phyloP scores from a whole-genome alignment of 2,797 vertebrate species.

The Pachyuromys duprasi region DNA sequence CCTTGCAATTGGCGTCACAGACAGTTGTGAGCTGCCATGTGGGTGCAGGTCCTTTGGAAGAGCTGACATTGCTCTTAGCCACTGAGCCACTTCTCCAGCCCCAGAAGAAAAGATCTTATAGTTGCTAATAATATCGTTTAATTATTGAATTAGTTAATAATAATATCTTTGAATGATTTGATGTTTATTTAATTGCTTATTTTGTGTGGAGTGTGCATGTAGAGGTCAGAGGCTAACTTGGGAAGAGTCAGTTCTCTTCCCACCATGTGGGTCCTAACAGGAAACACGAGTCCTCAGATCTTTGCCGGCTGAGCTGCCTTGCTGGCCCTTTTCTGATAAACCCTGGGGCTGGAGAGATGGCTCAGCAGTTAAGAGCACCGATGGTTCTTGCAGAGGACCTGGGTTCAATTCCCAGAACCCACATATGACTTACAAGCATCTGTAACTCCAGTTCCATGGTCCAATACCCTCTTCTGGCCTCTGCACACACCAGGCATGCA shows the following conservation, averaged over 20 bases:
- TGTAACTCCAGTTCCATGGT: not conserved
- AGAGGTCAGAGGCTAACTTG: not conserved
- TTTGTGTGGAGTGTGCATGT: too few relatives aligned
- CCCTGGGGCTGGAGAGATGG: too few relatives aligned
- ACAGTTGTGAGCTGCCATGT: too few relatives aligned
- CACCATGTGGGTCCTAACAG: not conserved
- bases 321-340: not conserved
- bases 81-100: too few relatives aligned
- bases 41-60: too few relatives aligned
- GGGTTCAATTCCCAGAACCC: not conserved
- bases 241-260: not conserved
- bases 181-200: not conserved
- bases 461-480: not conserved
- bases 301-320: not conserved
- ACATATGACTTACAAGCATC: not conserved
- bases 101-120: too few relatives aligned
- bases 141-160: too few relatives aligned
- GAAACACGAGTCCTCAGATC: not conserved
- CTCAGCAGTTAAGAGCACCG: not conserved
- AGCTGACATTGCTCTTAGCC: too few relatives aligned
- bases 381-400: not conserved
- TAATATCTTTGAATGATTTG: not conserved
- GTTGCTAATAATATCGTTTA: not conserved
- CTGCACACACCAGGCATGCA: not conserved
- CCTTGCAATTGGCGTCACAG: too few relatives aligned